phyloP scores from a whole-genome alignment of 1,140 invertebrate species.

The Leptinotarsa undecemlineata region DNA sequence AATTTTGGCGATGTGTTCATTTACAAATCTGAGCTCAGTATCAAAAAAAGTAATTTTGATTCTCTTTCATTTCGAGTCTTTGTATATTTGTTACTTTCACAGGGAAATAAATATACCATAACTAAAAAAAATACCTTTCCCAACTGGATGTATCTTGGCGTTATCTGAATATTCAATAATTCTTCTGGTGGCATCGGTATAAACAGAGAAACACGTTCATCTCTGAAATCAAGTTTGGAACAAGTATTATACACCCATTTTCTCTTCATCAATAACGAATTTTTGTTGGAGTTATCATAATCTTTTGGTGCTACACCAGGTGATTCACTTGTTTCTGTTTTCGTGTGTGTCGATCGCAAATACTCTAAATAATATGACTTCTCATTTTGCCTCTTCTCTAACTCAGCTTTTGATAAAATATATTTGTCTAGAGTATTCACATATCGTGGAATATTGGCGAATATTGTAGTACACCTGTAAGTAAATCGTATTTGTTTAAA shows the following conservation, averaged over 20 bases:
- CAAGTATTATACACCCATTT: background rate
- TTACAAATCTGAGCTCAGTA: no score
- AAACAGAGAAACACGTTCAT: conserved; percentile 11
- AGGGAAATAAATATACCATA: no score
- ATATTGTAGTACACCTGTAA: conserved; percentile 37
- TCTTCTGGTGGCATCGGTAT: conserved; percentile 36
- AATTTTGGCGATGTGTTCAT: no score
- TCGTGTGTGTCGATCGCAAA: conserved; percentile 12
- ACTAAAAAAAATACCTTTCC: conserved; percentile 24
- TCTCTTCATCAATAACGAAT: background rate
- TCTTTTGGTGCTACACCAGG: conserved; percentile 9
- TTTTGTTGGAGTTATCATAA: conserved; percentile 25
- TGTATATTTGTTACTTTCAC: no score
- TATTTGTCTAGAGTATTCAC: conserved; percentile 25
- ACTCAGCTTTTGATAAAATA: conserved; percentile 24
- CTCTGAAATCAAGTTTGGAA: background rate
- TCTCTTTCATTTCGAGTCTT: no score
- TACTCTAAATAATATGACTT: conserved; percentile 26
- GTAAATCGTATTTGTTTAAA: background rate
- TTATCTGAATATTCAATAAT: conserved; percentile 31
- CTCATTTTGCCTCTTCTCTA: conserved; percentile 19
- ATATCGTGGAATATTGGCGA: conserved; percentile 29
- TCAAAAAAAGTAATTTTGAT: no score
- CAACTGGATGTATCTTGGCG: conserved; percentile 36
- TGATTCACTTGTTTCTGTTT: background rate